Evolutionary conservation across 2,888 invertebrate species (phyloP).

Genomic region (Agriopis leucophaearia): DNA sequence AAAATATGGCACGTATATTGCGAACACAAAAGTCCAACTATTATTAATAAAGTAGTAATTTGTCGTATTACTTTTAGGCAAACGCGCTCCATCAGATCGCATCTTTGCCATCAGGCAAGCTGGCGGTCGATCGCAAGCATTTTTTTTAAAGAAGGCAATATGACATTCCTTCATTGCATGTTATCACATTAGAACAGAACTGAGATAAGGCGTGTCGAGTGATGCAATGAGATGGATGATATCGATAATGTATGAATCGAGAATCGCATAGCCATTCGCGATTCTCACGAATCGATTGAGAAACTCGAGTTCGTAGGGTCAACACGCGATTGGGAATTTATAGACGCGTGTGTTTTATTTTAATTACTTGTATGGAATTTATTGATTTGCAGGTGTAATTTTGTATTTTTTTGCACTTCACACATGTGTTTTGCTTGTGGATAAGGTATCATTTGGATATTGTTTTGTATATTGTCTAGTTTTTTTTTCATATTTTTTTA

Average conservation of each 20-base stretch:
- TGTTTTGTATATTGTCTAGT: no score
- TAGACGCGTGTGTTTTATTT: neutral
- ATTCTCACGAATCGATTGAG: constrained; percentile 44
- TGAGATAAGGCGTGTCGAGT: constrained; percentile 25
- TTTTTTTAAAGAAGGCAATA: no score
- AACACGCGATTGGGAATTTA: constrained; percentile 23
- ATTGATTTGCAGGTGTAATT: neutral
- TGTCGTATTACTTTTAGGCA: neutral
- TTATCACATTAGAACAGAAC: neutral
- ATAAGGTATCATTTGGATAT: no score
- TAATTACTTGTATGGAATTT: constrained; percentile 2
- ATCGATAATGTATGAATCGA: constrained; percentile 20
- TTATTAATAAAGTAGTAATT: no score
- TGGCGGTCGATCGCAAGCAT: no score
- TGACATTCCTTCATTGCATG: no score
- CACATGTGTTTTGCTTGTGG: no score
- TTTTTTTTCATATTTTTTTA: no score
- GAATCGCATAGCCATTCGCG: constrained; percentile 31
- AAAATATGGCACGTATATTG: no score
- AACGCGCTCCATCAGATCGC: no score
- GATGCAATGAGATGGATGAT: constrained; percentile 28
- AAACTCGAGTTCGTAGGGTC: constrained; percentile 43
- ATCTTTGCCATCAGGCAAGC: no score
- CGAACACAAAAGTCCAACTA: no score
- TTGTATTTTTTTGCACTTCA: neutral